Base-by-base conservation (phyloP, 2,888 invertebrate genomes). In the Myopa tessellatipennis region DNA sequence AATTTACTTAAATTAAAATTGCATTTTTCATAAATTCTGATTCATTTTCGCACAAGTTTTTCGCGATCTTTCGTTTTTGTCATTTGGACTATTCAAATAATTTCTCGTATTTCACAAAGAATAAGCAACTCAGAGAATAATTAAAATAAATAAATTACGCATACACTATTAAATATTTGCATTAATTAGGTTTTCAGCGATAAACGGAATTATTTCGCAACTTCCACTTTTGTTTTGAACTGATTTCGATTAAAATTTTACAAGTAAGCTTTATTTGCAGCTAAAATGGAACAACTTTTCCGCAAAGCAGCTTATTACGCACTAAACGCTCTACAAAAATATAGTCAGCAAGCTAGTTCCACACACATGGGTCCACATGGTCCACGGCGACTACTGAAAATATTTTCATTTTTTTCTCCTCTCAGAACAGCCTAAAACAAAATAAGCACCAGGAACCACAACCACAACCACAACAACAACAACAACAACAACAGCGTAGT, bases 221-320 rank as follows among this genome's bases (percentile, higher is more conserved):
- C 5, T 58, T 58, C 26, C 26, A 14, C 34, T 65, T 38, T 65
- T 14, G 34, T 38, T 65, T 38, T 38, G 38, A 12, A 34, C 58
- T 58, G 58, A 16, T 3, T 58, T 16, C 18, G 58, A n/a, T 65
- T 36, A 26, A 61, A 26, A 26, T 65, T 36, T 16, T 38, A 8
- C 65, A 34, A 38, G 3, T 65, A 65, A 65, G 65, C 65, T 65
- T 65, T 65, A 65, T 65, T 65, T 65, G 65, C 65, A 65, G 65
- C 65, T 65, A 65, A 38, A 65, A 65, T 38, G 65, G 16, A 26
- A 58, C 77, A 79, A 80, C 81, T 78, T 79, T 79, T 78, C 76
- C 81, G 83, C 79, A 82, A 81, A 83, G 79, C 80, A 82, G 83
- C 82, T 83, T 80, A 82, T 26, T 76, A 81, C 83, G 77, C 77